A percentile compares a stretch with the other conserved stretches of the same genome.
phyloP scores from a whole-genome alignment of 2,888 invertebrate species.

The Esperia sulphurella region DNA sequence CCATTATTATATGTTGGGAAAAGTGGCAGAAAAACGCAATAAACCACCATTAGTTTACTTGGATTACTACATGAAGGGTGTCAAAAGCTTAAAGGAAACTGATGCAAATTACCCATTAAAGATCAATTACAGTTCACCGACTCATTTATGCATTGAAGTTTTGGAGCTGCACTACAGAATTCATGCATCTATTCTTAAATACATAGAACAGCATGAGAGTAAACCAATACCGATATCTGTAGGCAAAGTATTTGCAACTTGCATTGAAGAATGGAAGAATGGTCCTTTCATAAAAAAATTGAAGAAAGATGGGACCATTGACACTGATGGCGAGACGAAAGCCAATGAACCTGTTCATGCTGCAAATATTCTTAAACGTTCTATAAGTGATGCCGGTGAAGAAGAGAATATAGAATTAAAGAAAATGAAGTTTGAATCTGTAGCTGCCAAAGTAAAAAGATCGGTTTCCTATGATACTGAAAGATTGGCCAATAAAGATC shows the following conservation, averaged over 20 bases:
- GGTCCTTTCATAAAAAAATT: constrained; percentile 61
- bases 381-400: constrained; percentile 68
- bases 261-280: constrained; percentile 71
- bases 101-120: constrained; percentile 91
- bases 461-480: constrained; percentile 71
- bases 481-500: constrained; percentile 37
- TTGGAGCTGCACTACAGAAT: constrained; percentile 91
- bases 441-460: constrained; percentile 65
- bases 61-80: constrained; percentile 89
- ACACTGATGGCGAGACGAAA: constrained; percentile 41
- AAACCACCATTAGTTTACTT: constrained; percentile 86
- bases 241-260: constrained; percentile 80
- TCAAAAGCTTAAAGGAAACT: constrained; percentile 86
- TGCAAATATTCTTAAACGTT: constrained; percentile 69
- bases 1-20: constrained; percentile 96
- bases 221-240: constrained; percentile 81
- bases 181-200: constrained; percentile 93
- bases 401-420: constrained; percentile 64
- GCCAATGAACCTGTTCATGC: constrained; percentile 53
- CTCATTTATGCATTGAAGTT: constrained; percentile 91
- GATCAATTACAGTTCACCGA: constrained; percentile 91
- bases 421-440: constrained; percentile 57
- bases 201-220: constrained; percentile 87
- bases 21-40: constrained; percentile 93
- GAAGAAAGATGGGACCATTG: constrained; percentile 43